Conservation (phyloP, 2,797 vertebrate genomes). For the Chelonia mydas region DNA sequence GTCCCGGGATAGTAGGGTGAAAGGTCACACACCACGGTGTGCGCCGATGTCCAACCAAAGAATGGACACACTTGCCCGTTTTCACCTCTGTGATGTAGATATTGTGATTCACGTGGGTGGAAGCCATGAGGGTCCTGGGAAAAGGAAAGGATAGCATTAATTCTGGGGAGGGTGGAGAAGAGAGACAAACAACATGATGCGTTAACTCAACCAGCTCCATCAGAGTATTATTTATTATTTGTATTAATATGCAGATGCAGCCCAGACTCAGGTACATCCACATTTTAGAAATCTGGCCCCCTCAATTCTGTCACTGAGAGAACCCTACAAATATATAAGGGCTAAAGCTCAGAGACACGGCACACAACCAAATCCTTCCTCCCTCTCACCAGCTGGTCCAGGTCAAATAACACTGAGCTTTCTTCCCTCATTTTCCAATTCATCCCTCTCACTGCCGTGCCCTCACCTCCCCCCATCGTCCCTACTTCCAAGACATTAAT, state of each 20-base stretch:
- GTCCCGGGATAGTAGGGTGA: constrained; percentile 97
- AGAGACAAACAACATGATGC: not conserved
- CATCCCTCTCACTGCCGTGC: not conserved
- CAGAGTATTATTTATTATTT: not conserved
- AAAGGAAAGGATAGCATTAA: constrained; percentile 42
- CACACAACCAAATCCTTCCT: constrained; percentile 36
- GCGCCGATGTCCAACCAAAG: constrained; percentile 95
- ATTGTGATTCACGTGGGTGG: constrained; percentile 99
- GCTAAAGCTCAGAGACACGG: not conserved
- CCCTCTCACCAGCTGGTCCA: not conserved
- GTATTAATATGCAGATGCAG: constrained; percentile 13
- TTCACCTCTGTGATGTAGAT: constrained; percentile 99
- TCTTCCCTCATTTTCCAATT: not conserved
- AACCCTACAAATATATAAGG: not conserved
- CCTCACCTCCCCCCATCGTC: not conserved
- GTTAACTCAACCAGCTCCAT: not conserved
- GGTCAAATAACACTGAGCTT: not conserved
- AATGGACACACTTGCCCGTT: constrained; percentile 98
- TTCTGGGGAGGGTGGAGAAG: not conserved
- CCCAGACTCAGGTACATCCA: not conserved
- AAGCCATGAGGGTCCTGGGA: constrained; percentile 95
- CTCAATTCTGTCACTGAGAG: not conserved
- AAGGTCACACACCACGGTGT: constrained; percentile 99
- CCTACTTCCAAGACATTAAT: not conserved
- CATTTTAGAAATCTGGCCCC: not conserved